phyloP scores from a whole-genome alignment of 2,797 vertebrate genomes.

The Ptychobarbus kaznakovi region DNA sequence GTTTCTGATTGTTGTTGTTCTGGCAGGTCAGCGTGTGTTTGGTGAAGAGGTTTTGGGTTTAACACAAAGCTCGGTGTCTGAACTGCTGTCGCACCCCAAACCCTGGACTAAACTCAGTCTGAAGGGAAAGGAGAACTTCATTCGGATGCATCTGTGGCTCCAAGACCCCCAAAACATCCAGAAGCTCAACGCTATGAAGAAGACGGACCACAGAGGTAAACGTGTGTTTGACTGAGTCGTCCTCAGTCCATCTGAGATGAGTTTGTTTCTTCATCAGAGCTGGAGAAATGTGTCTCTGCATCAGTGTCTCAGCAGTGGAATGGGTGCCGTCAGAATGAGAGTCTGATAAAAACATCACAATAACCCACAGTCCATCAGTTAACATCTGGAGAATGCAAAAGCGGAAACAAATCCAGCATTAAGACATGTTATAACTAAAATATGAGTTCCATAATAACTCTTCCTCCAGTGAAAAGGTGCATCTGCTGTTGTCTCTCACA shows the following conservation, averaged over 20 bases:
- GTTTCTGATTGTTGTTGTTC: neutral
- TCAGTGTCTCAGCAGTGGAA: neutral
- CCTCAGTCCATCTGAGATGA: neutral
- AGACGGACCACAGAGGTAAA: constrained; percentile 94
- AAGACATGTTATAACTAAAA: too few relatives aligned
- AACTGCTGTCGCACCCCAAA: constrained; percentile 95
- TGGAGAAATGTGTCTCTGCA: neutral
- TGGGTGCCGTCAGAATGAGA: neutral
- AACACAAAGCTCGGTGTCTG: constrained; percentile 96
- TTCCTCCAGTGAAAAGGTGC: too few relatives aligned
- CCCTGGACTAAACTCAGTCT: constrained; percentile 97
- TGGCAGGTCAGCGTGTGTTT: constrained; percentile 91
- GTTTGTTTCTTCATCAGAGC: neutral
- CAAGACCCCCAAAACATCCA: constrained; percentile 93
- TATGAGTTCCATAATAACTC: too few relatives aligned
- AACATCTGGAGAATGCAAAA: neutral
- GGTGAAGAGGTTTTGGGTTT: constrained; percentile 96
- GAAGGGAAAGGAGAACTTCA: constrained; percentile 94
- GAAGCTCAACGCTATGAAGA: constrained; percentile 93
- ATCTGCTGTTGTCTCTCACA: too few relatives aligned
- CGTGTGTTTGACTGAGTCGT: neutral
- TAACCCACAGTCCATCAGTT: neutral
- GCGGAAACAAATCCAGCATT: too few relatives aligned
- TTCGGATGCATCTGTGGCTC: constrained; percentile 98
- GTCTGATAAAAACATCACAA: neutral